A percentile compares a stretch with the other conserved stretches of the same genome.
These are phyloP conservation scores for Ethmia dodecea DNA, from an alignment of 2,888 invertebrate species.

Conservation along the genomic window DNA sequence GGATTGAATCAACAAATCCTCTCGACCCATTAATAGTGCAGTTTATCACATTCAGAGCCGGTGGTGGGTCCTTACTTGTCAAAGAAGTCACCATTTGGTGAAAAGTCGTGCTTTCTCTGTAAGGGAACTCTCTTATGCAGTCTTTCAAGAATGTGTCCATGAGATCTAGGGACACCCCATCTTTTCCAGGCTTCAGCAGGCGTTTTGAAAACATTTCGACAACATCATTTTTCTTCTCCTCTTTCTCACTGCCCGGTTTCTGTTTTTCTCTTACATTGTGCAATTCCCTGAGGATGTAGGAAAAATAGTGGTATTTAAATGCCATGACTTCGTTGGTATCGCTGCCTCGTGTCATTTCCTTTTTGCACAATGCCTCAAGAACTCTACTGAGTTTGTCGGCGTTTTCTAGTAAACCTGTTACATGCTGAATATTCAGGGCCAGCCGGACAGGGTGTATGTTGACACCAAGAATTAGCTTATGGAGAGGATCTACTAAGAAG, in stretches of 20 bases:
- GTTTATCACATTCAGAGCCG: slow-evolving; percentile 84
- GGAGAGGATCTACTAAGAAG: slow-evolving; percentile 84
- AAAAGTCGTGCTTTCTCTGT: slow-evolving; percentile 92
- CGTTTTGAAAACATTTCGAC: slow-evolving; percentile 87
- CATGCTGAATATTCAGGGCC: slow-evolving; percentile 86
- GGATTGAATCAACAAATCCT: slow-evolving; percentile 83
- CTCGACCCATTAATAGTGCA: slow-evolving; percentile 93
- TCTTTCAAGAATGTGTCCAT: slow-evolving; percentile 89
- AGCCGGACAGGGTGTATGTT: slow-evolving; percentile 92
- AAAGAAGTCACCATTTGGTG: slow-evolving; percentile 89
- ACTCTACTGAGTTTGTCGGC: slow-evolving; percentile 86
- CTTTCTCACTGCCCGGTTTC: slow-evolving; percentile 69
- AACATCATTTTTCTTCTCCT: slow-evolving; percentile 80
- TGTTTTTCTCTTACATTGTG: slow-evolving; percentile 83
- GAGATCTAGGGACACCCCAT: slow-evolving; percentile 80
- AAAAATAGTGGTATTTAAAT: slow-evolving; percentile 91
- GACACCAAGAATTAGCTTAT: slow-evolving; percentile 90
- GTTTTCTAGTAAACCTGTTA: slow-evolving; percentile 84
- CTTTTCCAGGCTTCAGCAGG: slow-evolving; percentile 85
- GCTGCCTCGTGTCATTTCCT: slow-evolving; percentile 88
- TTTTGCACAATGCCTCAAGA: slow-evolving; percentile 89
- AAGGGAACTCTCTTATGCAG: slow-evolving; percentile 93
- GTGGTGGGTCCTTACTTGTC: slow-evolving; percentile 84
- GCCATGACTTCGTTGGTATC: slow-evolving; percentile 95
- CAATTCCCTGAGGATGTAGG: slow-evolving; percentile 85